Conservation (phyloP, 1,140 invertebrate species). For the Psix sp. region DNA sequence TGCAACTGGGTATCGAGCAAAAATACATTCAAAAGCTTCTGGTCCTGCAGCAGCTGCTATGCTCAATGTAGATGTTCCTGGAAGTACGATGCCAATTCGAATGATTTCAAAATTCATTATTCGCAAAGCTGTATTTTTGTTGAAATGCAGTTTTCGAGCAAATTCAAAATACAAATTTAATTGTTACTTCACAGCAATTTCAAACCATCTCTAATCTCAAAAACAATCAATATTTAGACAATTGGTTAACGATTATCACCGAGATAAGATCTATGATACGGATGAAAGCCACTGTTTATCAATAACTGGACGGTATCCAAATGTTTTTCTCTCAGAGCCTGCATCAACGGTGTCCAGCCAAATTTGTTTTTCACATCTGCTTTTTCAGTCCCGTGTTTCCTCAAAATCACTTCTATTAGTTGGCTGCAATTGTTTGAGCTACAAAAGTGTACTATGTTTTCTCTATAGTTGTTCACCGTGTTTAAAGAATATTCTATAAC, state of each 20-base stretch:
- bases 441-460: slow-evolving; percentile 70
- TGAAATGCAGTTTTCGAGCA: no score
- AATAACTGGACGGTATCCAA: slow-evolving; percentile 70
- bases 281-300: slow-evolving; percentile 68
- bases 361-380: slow-evolving; percentile 74
- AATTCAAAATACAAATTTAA: no score
- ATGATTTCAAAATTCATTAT: no score
- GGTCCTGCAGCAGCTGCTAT: slow-evolving; percentile 66
- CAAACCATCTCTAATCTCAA: no score
- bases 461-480: slow-evolving; percentile 68
- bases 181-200: no score
- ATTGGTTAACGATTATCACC: slow-evolving; percentile 64
- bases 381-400: slow-evolving; percentile 56
- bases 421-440: slow-evolving; percentile 66
- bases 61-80: slow-evolving; percentile 68
- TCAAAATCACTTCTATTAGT: slow-evolving; percentile 64
- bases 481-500: slow-evolving; percentile 68
- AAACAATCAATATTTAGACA: no score
- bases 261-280: slow-evolving; percentile 73
- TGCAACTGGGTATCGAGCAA: slow-evolving; percentile 61
- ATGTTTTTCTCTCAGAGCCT: slow-evolving; percentile 75
- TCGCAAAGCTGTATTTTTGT: no score
- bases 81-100: no score
- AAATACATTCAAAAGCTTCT: slow-evolving; percentile 68
- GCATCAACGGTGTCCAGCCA: slow-evolving; percentile 78